These are phyloP conservation scores for Cydia splendana DNA, from an alignment of 1,140 invertebrate species.

Conservation along the genomic window DNA sequence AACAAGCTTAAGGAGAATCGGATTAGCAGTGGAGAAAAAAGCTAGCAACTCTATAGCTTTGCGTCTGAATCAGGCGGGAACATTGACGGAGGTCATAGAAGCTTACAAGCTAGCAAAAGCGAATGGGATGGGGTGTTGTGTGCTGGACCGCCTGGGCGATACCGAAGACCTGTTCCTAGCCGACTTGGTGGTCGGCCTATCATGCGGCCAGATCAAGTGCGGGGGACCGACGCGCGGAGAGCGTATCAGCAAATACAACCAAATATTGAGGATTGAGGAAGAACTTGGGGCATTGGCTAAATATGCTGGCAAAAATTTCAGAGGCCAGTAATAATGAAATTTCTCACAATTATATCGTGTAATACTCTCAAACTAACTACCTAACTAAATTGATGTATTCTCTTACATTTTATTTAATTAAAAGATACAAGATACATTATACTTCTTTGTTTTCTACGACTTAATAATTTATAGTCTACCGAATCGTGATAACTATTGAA, in stretches of 20 bases:
- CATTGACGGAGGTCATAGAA: conserved; percentile 96
- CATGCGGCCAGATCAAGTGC: conserved; percentile 98
- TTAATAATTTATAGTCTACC: no score
- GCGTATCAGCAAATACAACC: conserved; percentile 98
- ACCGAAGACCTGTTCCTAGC: conserved; percentile 99
- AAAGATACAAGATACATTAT: no score
- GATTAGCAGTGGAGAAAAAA: conserved; percentile 95
- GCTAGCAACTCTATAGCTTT: conserved; percentile 97
- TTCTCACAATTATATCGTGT: no score
- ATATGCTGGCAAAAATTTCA: conserved; percentile 96
- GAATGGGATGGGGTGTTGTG: conserved; percentile 97
- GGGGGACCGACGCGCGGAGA: conserved; percentile 98
- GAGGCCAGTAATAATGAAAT: conserved; percentile 62
- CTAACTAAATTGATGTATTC: no score
- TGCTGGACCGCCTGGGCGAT: conserved; percentile 94
- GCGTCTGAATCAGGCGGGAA: conserved; percentile 98
- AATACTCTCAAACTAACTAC: no score
- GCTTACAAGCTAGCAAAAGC: conserved; percentile 94
- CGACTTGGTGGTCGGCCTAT: conserved; percentile 97
- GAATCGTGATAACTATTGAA: no score
- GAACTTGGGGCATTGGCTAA: conserved; percentile 94
- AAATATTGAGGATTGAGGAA: conserved; percentile 98
- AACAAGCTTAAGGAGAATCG: conserved; percentile 92
- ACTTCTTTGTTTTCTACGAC: no score
- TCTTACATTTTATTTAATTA: no score